phyloP scores from a whole-genome alignment of 2,113 vertebrate species.

The Misgurnus anguillicaudatus region DNA sequence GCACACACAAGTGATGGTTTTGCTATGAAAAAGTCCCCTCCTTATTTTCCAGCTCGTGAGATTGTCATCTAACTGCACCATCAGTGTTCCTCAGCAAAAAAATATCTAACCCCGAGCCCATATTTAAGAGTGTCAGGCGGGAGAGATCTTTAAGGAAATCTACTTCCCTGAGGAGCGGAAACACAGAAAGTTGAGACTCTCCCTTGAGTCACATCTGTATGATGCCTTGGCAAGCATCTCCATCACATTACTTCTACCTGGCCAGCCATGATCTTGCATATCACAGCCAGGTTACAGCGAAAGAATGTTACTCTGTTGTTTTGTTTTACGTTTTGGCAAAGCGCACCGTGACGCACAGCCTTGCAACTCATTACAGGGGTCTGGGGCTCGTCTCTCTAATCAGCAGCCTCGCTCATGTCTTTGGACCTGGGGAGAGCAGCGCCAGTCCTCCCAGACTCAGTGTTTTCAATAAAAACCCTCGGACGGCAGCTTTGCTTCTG shows the following conservation, averaged over 20 bases:
- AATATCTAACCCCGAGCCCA: too few species aligned
- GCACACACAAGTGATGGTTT: not conserved
- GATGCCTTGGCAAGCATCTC: conserved; percentile 9
- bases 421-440: conserved; percentile 50
- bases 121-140: too few species aligned
- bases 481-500: conserved; percentile 46
- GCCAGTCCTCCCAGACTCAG: conserved; percentile 41
- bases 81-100: too few species aligned
- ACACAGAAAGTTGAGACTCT: conserved; percentile 20
- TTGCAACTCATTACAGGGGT: conserved; percentile 59
- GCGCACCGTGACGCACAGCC: conserved; percentile 50
- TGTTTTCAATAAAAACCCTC: conserved; percentile 60
- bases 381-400: conserved; percentile 61
- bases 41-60: too few species aligned
- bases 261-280: conserved; percentile 18
- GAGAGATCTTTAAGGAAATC: conserved; percentile 15
- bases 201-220: conserved; percentile 32
- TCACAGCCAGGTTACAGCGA: conserved; percentile 35
- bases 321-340: conserved; percentile 57
- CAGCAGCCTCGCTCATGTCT: conserved; percentile 45
- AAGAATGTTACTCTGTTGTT: conserved; percentile 38
- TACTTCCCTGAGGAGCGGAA: conserved; percentile 29
- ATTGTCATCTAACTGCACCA: too few species aligned
- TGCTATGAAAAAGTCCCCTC: too few species aligned
- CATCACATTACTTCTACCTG: conserved; percentile 34